A percentile compares a stretch with the other conserved stretches of the same genome.
Conservation (phyloP, 2,113 vertebrate genomes). For the Sinocyclocheilus anophthalmus region DNA sequence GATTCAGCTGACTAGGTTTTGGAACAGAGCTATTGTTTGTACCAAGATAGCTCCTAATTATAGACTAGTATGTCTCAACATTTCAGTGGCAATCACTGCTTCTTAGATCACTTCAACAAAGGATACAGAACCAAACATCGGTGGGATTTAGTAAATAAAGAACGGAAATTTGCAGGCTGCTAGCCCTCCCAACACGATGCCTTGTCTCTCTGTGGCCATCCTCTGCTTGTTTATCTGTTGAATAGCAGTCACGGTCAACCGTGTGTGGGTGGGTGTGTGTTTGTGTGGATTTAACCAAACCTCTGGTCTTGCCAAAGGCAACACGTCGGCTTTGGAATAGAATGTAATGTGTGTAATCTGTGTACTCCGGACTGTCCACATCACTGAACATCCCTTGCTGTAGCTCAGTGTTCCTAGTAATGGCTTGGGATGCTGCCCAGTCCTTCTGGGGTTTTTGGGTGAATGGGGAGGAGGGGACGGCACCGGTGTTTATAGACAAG, state of each 20-base stretch:
- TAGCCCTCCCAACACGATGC: background rate
- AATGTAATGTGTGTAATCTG: conserved; percentile 41
- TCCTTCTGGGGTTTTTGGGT: conserved; percentile 9
- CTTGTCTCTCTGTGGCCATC: background rate
- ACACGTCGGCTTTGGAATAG: conserved; percentile 33
- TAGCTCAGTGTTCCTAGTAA: conserved; percentile 21
- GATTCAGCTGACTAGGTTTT: background rate
- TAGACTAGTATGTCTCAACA: background rate
- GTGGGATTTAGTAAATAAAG: background rate
- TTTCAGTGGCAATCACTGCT: background rate
- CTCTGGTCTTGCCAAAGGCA: conserved; percentile 41
- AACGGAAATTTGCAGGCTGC: background rate
- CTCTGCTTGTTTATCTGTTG: conserved; percentile 15
- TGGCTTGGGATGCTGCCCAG: conserved; percentile 12
- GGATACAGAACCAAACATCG: background rate
- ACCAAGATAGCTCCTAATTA: background rate
- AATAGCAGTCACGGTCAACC: background rate
- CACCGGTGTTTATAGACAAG: conserved; percentile 9
- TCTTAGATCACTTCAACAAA: conserved; percentile 1
- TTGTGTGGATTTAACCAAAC: conserved; percentile 27
- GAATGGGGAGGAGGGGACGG: background rate
- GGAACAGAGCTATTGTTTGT: background rate
- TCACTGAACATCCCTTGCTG: background rate
- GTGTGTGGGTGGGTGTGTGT: background rate
- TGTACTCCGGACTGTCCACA: conserved; percentile 9